Base-by-base conservation (phyloP, 1,140 invertebrate species). In the Laupala kohalensis region DNA sequence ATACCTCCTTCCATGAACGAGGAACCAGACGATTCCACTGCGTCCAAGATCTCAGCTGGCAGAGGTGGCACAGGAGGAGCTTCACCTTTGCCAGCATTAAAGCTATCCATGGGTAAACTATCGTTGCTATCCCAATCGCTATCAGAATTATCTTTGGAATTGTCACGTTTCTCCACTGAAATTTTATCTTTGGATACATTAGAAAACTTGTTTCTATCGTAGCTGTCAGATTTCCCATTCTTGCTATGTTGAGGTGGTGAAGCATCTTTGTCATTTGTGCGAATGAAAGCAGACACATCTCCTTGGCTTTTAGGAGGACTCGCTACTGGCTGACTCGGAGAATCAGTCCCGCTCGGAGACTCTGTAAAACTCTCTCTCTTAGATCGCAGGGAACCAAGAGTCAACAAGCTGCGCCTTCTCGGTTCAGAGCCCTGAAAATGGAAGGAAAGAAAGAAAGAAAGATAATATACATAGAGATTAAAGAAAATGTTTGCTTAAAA, bases 341-440 rank as follows among this genome's bases (percentile, higher is more conserved):
- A 68, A 23, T 68, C 71, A 27, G 63, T 66, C 53, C 37, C 64
- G 6, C 26, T 72, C 12, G 66, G 65, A 30, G 71, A 64, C 25
- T 75, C 75, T 67, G 64, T 72, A 67, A 76, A 76, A 64, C 74
- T 76, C 68, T 76, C 74, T 64, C 74, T 64, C 25, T 71, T 74
- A 6, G 75, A 76, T 28, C 71, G 71, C 28, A 76, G 29, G 6
- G 75, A 74, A 23, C 76, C 76, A 6, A 77, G 71, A 25, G 76
- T 72, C 28, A 75, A 68, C 13, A 76, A 69, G 73, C 76, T 76
- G 26, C 76, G 72, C 63, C 76, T 70, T 26, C 72, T 37, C 29
- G 72, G 72, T 26, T 73, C 72, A 23, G 69, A 23, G 3, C 62
- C 68, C 53, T 73, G 12, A 25, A 63, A 25, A 67, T 12, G 27